Conservation (phyloP, 2,888 invertebrate genomes). For the Sinodicranocentrus sp. region DNA sequence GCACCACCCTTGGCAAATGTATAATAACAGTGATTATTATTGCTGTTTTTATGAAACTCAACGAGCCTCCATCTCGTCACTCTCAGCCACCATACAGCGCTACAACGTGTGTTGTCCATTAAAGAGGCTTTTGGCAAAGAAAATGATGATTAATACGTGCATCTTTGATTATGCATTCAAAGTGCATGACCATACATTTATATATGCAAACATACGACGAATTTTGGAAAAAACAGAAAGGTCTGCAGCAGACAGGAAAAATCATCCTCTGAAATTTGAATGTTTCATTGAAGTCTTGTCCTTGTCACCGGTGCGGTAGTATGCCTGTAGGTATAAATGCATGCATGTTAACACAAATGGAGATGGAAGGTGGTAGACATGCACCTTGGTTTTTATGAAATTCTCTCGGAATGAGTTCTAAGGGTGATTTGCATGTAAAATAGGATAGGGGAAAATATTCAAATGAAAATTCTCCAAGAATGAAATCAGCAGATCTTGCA, state of each 20-base stretch:
- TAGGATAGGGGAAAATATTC: slow-evolving; percentile 11
- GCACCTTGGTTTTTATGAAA: too few species aligned
- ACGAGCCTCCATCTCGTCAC: slow-evolving; percentile 17
- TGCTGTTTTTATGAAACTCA: slow-evolving; percentile 45
- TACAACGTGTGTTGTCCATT: slow-evolving; percentile 46
- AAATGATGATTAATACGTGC: slow-evolving; percentile 45
- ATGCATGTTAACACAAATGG: too few species aligned
- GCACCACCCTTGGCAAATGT: slow-evolving; percentile 60
- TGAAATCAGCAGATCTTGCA: not conserved
- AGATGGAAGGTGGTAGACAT: too few species aligned
- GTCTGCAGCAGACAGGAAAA: not conserved
- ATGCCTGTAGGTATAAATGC: slow-evolving; percentile 6
- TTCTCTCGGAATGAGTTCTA: not conserved
- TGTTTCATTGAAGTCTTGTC: slow-evolving; percentile 32
- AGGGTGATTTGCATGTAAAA: slow-evolving; percentile 40
- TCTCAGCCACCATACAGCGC: slow-evolving; percentile 14
- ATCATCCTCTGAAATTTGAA: slow-evolving; percentile 16
- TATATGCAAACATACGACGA: too few species aligned
- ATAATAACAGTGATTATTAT: slow-evolving; percentile 60
- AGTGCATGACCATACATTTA: not conserved
- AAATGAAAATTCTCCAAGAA: not conserved
- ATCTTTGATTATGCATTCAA: not conserved
- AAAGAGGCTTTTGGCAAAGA: slow-evolving; percentile 28
- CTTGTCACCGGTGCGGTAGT: slow-evolving; percentile 3
- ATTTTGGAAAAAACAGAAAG: slow-evolving; percentile 22